A percentile compares a stretch with the other conserved stretches of the same genome.
phyloP scores from a whole-genome alignment of 1,140 invertebrate species.

The Papilio machaon region DNA sequence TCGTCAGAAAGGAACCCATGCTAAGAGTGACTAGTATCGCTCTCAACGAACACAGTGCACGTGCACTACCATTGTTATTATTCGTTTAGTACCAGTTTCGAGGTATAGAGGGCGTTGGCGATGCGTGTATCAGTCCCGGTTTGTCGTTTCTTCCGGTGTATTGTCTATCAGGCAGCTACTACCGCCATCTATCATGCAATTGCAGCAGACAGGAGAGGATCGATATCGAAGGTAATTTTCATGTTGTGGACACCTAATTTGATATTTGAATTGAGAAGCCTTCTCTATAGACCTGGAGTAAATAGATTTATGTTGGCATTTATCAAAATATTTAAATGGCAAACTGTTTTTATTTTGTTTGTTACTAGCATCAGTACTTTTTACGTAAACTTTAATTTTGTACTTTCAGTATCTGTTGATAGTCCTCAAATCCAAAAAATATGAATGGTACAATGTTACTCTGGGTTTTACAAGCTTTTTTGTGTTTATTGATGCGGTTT shows the following conservation, averaged over 20 bases:
- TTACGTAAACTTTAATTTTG: no score
- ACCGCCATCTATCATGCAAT: background rate
- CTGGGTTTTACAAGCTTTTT: background rate
- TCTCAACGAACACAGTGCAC: background rate
- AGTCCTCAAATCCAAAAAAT: background rate
- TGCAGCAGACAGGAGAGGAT: background rate
- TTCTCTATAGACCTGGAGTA: background rate
- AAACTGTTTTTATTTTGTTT: no score
- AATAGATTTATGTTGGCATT: no score
- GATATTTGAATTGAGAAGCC: background rate
- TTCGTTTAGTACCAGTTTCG: background rate
- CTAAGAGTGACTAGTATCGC: background rate
- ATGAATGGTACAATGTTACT: background rate
- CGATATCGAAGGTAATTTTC: background rate
- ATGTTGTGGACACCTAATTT: background rate
- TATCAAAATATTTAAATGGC: no score
- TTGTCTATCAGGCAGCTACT: background rate
- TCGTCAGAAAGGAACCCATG: no score
- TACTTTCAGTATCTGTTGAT: background rate
- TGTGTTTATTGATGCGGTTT: background rate
- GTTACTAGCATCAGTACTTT: no score
- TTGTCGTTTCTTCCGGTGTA: background rate
- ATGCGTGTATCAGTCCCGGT: background rate
- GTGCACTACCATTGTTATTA: background rate
- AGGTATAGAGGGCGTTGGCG: background rate